phyloP scores from a whole-genome alignment of 1,140 invertebrate genomes.

The Drosophila watanabei region DNA sequence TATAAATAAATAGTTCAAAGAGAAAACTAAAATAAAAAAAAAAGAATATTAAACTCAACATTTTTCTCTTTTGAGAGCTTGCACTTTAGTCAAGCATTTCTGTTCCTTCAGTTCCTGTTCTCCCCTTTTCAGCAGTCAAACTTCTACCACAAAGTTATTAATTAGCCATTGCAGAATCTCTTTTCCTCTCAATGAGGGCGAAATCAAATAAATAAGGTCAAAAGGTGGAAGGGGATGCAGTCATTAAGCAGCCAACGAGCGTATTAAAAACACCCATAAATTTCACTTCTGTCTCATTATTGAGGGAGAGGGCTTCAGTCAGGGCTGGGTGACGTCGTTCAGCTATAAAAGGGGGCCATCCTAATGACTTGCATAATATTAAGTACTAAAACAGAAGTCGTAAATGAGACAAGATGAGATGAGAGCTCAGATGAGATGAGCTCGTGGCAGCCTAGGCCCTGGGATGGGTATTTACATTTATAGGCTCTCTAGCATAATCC shows the following conservation, averaged over 20 bases:
- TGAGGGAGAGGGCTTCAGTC: conserved; percentile 17
- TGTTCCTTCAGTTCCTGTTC: neutral
- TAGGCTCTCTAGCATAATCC: conserved; percentile 30
- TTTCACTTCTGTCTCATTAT: conserved; percentile 50
- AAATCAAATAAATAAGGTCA: conserved; percentile 7
- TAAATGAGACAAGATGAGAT: conserved; percentile 66
- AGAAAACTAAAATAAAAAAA: no score
- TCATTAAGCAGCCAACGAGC: conserved; percentile 60
- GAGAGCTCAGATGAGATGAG: conserved; percentile 38
- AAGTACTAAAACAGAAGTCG: conserved; percentile 70
- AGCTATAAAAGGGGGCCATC: conserved; percentile 61
- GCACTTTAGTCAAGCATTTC: conserved; percentile 7
- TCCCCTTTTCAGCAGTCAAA: neutral
- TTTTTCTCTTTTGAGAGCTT: neutral
- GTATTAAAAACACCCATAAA: conserved; percentile 67
- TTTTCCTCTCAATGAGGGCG: conserved; percentile 23
- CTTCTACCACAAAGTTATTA: conserved; percentile 38
- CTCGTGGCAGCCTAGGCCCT: neutral
- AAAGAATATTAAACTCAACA: neutral
- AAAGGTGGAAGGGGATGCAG: conserved; percentile 23
- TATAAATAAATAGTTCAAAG: neutral
- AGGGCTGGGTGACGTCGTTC: conserved; percentile 17
- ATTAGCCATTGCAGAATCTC: conserved; percentile 44
- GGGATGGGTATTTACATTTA: conserved; percentile 33
- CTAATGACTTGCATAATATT: conserved; percentile 71